phyloP scores from a whole-genome alignment of 2,797 vertebrate genomes.

The Clamator glandarius region DNA sequence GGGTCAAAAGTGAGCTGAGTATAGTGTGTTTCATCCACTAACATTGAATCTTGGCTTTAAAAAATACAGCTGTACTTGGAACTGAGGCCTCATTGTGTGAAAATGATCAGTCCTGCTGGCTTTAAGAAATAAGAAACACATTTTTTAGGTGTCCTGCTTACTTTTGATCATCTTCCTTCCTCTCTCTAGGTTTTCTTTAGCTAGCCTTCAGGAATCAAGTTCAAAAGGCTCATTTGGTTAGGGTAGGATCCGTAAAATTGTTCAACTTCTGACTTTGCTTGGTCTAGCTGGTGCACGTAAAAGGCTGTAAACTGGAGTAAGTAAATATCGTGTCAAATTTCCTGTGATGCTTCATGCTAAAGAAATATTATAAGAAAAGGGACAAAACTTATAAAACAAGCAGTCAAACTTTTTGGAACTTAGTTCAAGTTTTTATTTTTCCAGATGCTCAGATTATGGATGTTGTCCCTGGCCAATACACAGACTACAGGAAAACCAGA shows the following conservation, averaged over 20 bases:
- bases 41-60: not conserved
- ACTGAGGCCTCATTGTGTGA: not conserved
- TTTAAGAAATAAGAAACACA: not conserved
- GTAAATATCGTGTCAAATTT: not conserved
- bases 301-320: not conserved
- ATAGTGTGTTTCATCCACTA: not conserved
- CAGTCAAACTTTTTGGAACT: not conserved
- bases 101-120: not conserved
- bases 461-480: not conserved
- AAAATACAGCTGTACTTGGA: not conserved
- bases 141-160: not conserved
- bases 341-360: not conserved
- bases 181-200: not conserved
- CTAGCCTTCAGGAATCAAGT: not conserved
- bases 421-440: not conserved
- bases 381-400: not conserved
- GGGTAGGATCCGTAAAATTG: not conserved
- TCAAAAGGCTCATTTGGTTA: not conserved
- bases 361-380: not conserved
- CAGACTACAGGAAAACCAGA: too few species aligned
- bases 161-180: not conserved
- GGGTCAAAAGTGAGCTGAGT: not conserved
- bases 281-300: not conserved
- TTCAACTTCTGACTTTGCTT: not conserved
- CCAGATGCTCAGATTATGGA: accelerated